Percentiles rank a stretch among this genome's conserved stretches.
phyloP scores from a whole-genome alignment of 2,797 vertebrate genomes.

The Bucorvus abyssinicus region DNA sequence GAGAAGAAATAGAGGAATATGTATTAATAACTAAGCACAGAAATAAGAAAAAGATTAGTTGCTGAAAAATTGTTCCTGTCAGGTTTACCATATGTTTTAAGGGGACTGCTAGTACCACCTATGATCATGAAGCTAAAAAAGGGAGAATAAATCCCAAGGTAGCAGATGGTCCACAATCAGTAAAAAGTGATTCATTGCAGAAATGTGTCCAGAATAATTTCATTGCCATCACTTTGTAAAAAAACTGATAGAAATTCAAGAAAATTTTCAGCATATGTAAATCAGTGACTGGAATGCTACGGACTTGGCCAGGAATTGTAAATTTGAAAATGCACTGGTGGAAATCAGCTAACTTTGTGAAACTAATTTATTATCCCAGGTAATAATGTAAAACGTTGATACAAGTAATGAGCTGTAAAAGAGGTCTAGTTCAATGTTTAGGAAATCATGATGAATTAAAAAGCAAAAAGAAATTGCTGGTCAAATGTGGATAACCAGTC shows the following conservation, averaged over 20 bases:
- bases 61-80: neutral
- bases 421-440: neutral
- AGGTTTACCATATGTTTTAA: neutral
- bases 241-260: neutral
- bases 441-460: neutral
- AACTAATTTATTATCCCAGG: neutral
- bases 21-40: neutral
- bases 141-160: neutral
- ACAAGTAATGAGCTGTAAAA: neutral
- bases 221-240: neutral
- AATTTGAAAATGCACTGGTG: neutral
- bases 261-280: neutral
- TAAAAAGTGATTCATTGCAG: neutral
- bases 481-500: neutral
- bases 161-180: neutral
- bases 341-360: neutral
- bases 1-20: neutral
- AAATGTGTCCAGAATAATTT: neutral
- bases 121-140: neutral
- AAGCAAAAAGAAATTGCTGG: neutral
- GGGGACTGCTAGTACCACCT: neutral
- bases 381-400: neutral
- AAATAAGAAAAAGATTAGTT: neutral
- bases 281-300: neutral
- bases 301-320: neutral